These are phyloP conservation scores for Polydrusus tereticollis DNA, from an alignment of 2,888 invertebrate species.

Conservation along the genomic window DNA sequence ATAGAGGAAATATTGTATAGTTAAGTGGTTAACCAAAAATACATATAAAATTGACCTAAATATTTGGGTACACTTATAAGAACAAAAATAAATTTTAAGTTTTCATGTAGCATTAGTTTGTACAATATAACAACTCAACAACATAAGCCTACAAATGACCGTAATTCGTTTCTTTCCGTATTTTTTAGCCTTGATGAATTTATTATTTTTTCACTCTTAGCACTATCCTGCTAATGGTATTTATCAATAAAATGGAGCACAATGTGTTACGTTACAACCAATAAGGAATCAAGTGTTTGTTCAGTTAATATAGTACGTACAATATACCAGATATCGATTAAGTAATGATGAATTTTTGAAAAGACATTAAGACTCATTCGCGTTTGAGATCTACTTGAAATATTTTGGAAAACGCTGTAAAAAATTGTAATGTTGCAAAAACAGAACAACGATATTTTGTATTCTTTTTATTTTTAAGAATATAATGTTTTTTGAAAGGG, in stretches of 20 bases:
- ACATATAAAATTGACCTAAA: too few species aligned
- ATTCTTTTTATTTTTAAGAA: too few species aligned
- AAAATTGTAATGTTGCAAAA: too few species aligned
- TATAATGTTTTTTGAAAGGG: too few species aligned
- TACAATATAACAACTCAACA: neutral
- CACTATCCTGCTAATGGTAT: slow-evolving; percentile 3
- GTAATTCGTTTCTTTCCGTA: neutral
- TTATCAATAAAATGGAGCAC: slow-evolving; percentile 13
- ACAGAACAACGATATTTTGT: too few species aligned
- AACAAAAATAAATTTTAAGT: too few species aligned
- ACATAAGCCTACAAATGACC: neutral
- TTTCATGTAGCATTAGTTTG: too few species aligned
- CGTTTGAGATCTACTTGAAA: too few species aligned
- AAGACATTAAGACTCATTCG: neutral
- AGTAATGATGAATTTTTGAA: neutral
- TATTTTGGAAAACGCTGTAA: too few species aligned
- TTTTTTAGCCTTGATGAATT: neutral
- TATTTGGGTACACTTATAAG: too few species aligned
- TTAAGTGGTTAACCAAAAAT: neutral
- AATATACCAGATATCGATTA: neutral
- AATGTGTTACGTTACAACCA: neutral
- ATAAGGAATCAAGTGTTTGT: slow-evolving; percentile 4
- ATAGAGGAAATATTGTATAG: neutral
- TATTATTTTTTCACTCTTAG: neutral
- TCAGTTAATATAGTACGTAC: neutral